A percentile compares a stretch with the other conserved stretches of the same genome.
phyloP scores from a whole-genome alignment of 1,140 invertebrate genomes.

The Tetranychus cinnabarinus region DNA sequence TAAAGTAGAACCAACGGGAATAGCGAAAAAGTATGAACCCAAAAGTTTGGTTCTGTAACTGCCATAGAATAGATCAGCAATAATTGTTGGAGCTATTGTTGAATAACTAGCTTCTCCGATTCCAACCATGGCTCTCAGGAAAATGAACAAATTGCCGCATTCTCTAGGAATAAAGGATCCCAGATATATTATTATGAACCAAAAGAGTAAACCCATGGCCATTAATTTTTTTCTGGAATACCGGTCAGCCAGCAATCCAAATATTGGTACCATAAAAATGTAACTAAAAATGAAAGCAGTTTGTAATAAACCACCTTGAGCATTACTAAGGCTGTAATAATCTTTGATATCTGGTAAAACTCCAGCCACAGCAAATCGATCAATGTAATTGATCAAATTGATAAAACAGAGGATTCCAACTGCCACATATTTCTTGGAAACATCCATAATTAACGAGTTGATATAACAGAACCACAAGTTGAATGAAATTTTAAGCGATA shows the following conservation, averaged over 20 bases:
- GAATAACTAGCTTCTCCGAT: constrained; percentile 97
- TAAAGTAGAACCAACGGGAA: constrained; percentile 79
- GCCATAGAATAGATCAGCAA: constrained; percentile 81
- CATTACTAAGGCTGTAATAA: constrained; percentile 47
- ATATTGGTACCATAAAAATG: constrained; percentile 89
- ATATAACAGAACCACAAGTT: no score
- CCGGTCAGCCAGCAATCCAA: constrained; percentile 89
- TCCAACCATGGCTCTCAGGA: constrained; percentile 63
- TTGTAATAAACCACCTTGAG: constrained; percentile 64
- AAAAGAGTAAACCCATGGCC: constrained; percentile 67
- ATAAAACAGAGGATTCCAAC: constrained; percentile 63
- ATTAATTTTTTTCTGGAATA: constrained; percentile 73
- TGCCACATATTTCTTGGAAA: constrained; percentile 19
- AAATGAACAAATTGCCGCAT: constrained; percentile 55
- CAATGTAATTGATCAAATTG: constrained; percentile 96
- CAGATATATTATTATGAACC: constrained; percentile 70
- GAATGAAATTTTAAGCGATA: no score
- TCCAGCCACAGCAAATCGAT: constrained; percentile 79
- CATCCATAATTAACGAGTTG: background rate
- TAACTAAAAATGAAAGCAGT: constrained; percentile 88
- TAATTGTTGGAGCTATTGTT: constrained; percentile 94
- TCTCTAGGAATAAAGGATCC: constrained; percentile 66
- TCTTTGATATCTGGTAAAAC: constrained; percentile 50
- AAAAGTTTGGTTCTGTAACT: constrained; percentile 75
- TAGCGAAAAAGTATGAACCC: constrained; percentile 95